A percentile compares a stretch with the other conserved stretches of the same genome.
These are phyloP conservation scores for Oligia strigilis DNA, from an alignment of 2,888 invertebrate species.

Conservation along the genomic window DNA sequence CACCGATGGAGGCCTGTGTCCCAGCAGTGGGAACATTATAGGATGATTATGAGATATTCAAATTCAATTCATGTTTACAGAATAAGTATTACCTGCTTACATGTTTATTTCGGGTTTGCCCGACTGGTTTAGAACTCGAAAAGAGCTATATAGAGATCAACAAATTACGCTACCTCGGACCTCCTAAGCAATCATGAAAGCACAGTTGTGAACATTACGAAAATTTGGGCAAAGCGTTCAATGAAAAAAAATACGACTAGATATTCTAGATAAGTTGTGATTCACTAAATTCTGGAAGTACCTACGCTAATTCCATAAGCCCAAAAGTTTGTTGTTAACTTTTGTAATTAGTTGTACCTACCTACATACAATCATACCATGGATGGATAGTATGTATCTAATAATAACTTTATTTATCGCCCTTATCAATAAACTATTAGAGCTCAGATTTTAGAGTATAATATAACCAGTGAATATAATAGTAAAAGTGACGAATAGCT, in stretches of 20 bases:
- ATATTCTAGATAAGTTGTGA: neutral
- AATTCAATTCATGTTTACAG: neutral
- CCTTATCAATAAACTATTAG: neutral
- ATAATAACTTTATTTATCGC: neutral
- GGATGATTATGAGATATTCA: neutral
- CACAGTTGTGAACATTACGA: neutral
- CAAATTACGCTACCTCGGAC: neutral
- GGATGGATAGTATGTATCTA: neutral
- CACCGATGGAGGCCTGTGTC: neutral
- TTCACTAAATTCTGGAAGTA: neutral
- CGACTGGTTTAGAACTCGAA: neutral
- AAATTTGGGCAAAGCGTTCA: neutral
- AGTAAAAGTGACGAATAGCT: neutral
- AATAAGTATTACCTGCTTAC: neutral
- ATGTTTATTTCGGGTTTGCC: neutral
- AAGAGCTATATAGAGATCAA: neutral
- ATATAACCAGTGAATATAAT: neutral
- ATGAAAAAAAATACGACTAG: neutral
- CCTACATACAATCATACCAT: neutral
- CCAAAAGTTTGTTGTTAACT: neutral
- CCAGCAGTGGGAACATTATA: neutral
- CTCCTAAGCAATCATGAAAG: neutral
- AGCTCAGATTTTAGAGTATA: neutral
- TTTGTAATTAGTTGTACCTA: neutral
- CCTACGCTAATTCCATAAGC: neutral